phyloP scores from a whole-genome alignment of 1,140 invertebrate genomes.

The Sycophaga agraensis region DNA sequence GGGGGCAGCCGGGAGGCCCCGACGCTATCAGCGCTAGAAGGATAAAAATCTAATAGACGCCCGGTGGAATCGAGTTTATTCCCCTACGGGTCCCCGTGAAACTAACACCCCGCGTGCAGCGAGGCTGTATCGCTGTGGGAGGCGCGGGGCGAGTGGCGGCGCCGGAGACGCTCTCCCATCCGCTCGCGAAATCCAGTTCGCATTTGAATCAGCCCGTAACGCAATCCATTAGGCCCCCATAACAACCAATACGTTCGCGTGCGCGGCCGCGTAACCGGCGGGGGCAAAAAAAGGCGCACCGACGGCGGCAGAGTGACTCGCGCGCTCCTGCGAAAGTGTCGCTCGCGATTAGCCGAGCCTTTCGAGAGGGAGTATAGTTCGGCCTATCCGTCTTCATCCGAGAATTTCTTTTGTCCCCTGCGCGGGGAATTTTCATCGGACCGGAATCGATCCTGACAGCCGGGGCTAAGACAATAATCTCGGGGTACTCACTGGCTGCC shows the following conservation, averaged over 20 bases:
- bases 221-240: conserved; percentile 55
- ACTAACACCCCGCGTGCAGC: conserved; percentile 21
- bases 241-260: conserved; percentile 53
- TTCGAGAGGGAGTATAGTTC: neutral
- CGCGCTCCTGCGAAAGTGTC: neutral
- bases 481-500: too few relatives aligned
- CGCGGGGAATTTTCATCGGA: conserved; percentile 13
- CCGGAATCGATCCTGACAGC: conserved; percentile 32
- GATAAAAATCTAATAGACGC: conserved; percentile 55
- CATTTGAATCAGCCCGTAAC: conserved; percentile 56
- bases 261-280: conserved; percentile 24
- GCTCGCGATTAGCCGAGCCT: conserved; percentile 37
- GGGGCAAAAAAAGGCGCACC: conserved; percentile 32
- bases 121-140: conserved; percentile 10
- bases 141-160: too few relatives aligned
- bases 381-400: conserved; percentile 9
- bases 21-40: conserved; percentile 13
- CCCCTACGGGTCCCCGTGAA: conserved; percentile 33
- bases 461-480: conserved; percentile 36
- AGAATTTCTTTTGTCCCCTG: conserved; percentile 31
- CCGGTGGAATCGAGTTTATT: conserved; percentile 49
- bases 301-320: neutral
- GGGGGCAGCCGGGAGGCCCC: too few relatives aligned
- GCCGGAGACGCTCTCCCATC: too few relatives aligned
- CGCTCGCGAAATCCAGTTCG: conserved; percentile 57